Base-by-base conservation (phyloP, 1,140 invertebrate species). In the Phenacoccus solenopsis region DNA sequence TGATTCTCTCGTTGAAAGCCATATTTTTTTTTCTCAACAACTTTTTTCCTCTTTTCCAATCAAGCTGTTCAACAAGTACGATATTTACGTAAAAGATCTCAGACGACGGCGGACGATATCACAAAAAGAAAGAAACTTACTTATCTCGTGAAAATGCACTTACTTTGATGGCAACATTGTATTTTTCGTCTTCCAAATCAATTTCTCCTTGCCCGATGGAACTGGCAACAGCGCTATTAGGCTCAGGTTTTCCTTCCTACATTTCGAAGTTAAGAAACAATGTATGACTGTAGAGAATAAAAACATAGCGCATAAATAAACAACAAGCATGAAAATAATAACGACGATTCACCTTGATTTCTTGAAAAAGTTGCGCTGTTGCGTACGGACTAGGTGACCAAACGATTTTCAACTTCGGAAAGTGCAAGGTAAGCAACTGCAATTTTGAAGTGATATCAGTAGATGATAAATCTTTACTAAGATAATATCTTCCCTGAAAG, bases 341-440 rank as follows among this genome's bases (percentile, higher is more conserved):
- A 0, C 1, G 22, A 59, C 16, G 16, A 32, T 70, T 74, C 76
- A 85, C 84, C 81, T 90, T 93, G 9, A 93, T 79, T 79, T 93
- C 90, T 78, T 96, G 91, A 81, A 98, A 98, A 28, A 98, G 80
- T 82, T 98, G 94, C 0, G 95, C 93, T 20, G 94, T 94, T 21
- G 94, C 94, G 79, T 94, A 91, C 0, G 96, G 93, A 79, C 89
- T 94, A 3, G 92, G 92, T 30, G 94, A 98, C 96, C 96, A 98
- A 13, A 98, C 87, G 7, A 98, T 81, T 73, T 92, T 87, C 27
- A 98, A 81, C 74, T 88, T 87, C 5, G 96, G 94, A 80, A 98
- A 98, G 79, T 98, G 93, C 72, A 98, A 80, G 0, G 95, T 98
- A 0, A 98, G 81, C n/a, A 98, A 81, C 73, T 95, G 88, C 21